Conservation (phyloP, 1,140 invertebrate species). For the Monomorium pharaonis region DNA sequence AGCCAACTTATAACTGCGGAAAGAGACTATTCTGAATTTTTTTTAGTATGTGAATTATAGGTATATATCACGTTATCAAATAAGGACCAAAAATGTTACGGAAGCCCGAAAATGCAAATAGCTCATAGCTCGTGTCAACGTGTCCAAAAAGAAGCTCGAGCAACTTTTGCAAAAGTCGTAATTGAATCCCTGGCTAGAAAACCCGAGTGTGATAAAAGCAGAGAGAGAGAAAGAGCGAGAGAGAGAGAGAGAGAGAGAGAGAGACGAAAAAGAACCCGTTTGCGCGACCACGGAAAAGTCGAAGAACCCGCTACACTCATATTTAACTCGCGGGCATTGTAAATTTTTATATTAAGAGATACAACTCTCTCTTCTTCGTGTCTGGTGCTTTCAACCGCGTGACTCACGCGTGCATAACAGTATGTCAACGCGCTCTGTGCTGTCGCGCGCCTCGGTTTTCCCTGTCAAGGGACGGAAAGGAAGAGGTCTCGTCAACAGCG, state of each 20-base stretch:
- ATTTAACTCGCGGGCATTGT: constrained; percentile 12
- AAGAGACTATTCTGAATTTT: background rate
- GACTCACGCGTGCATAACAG: constrained; percentile 10
- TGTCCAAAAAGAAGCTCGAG: background rate
- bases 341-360: constrained; percentile 50
- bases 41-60: background rate
- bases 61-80: constrained; percentile 2
- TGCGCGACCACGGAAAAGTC: background rate
- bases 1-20: background rate
- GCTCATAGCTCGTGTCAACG: constrained; percentile 21
- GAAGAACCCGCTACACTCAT: constrained; percentile 11
- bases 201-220: constrained; percentile 42
- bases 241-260: too few species aligned
- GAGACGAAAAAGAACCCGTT: background rate
- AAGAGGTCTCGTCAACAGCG: constrained; percentile 45
- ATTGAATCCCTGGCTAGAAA: constrained; percentile 42
- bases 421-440: background rate
- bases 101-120: constrained; percentile 44
- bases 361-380: background rate
- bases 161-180: constrained; percentile 19
- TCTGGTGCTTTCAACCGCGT: background rate
- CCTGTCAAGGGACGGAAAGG: constrained; percentile 45
- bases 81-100: constrained; percentile 21
- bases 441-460: constrained; percentile 48
- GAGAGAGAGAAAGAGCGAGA: too few species aligned